Conservation (phyloP, 2,888 invertebrate species). For the Melanchra persicariae region DNA sequence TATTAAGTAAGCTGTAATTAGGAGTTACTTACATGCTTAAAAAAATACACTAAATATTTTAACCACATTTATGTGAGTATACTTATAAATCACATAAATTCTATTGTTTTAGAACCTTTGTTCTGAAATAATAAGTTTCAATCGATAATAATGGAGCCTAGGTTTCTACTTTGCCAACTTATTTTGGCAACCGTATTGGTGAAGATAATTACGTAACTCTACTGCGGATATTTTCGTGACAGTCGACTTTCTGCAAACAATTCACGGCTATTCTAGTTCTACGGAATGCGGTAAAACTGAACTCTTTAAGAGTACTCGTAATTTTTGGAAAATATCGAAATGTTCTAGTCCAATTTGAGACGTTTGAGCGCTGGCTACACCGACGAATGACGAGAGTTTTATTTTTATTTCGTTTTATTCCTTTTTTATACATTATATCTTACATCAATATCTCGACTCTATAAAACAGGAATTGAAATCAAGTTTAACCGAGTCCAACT, state of each 20-base stretch:
- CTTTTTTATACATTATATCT: too few species aligned
- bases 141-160: background rate
- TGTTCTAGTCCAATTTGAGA: background rate
- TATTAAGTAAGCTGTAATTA: background rate
- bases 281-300: constrained; percentile 27
- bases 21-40: too few species aligned
- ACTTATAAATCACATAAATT: too few species aligned
- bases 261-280: background rate
- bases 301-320: background rate
- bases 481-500: background rate
- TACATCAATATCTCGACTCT: background rate
- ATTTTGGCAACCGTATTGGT: constrained; percentile 31
- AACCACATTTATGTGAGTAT: background rate
- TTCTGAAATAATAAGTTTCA: background rate
- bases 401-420: background rate
- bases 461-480: background rate
- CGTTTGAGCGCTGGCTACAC: background rate
- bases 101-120: background rate
- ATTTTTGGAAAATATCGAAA: background rate
- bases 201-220: constrained; percentile 45
- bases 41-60: background rate
- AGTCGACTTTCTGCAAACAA: background rate
- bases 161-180: background rate
- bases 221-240: constrained; percentile 49
- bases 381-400: background rate